Conservation (phyloP, 2,797 vertebrate genomes). For the Sebastes itinus region DNA sequence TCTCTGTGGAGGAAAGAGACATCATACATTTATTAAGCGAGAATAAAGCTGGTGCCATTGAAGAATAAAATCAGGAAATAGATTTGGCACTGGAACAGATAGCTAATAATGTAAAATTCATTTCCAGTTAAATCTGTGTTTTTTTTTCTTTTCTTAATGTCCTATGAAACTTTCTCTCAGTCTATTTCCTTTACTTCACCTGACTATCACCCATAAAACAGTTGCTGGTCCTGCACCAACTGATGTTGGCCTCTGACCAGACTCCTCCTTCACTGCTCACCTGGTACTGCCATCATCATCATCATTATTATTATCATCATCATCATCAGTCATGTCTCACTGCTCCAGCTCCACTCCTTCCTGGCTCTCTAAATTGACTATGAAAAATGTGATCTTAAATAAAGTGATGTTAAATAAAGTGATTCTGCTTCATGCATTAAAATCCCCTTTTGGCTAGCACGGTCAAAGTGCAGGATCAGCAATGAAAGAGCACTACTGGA, state of each 20-base stretch:
- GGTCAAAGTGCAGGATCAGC: background rate
- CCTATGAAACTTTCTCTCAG: background rate
- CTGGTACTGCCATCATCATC: background rate
- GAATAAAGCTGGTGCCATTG: background rate
- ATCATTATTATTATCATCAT: background rate
- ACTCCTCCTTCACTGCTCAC: background rate
- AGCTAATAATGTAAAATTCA: background rate
- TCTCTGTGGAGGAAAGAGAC: constrained; percentile 79
- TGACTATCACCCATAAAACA: background rate
- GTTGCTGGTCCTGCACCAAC: background rate
- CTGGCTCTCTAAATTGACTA: background rate
- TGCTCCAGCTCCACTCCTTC: background rate
- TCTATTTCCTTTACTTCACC: background rate
- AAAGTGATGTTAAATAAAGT: background rate
- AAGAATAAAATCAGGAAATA: background rate
- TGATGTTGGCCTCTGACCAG: background rate
- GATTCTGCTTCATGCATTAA: background rate
- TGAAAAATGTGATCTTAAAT: background rate
- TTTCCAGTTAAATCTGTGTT: background rate
- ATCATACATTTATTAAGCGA: background rate
- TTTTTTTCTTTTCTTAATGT: background rate
- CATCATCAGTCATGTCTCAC: background rate
- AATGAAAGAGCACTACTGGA: background rate
- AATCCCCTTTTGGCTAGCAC: background rate
- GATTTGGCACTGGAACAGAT: background rate